Evolutionary conservation across 2,113 vertebrate genomes (phyloP).

Genomic region (Cyanoramphus novaezelandiae): DNA sequence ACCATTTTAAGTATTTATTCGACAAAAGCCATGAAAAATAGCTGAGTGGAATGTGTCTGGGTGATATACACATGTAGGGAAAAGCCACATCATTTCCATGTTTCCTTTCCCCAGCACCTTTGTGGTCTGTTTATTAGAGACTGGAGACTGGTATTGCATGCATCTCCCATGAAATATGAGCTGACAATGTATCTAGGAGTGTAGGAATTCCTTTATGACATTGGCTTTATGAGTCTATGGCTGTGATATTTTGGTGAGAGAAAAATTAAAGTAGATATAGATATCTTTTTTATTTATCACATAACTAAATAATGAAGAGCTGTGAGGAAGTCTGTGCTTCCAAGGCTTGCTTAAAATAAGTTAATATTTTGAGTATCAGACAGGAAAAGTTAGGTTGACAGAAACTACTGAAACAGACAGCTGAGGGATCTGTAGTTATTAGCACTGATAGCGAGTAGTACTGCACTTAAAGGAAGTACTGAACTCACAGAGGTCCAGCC

Average conservation of each 20-base stretch:
- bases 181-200: neutral
- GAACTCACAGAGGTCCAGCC: neutral
- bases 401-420: neutral
- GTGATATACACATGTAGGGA: neutral
- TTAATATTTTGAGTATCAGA: neutral
- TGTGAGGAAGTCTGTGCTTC: neutral
- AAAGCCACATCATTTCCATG: neutral
- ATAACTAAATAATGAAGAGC: neutral
- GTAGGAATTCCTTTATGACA: neutral
- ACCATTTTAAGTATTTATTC: neutral
- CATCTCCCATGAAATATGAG: neutral
- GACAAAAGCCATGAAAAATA: neutral
- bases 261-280: neutral
- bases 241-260: neutral
- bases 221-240: neutral
- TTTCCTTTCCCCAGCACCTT: neutral
- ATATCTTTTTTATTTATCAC: neutral
- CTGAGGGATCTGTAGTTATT: neutral
- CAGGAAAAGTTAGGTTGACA: neutral
- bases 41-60: neutral
- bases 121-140: neutral
- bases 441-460: neutral
- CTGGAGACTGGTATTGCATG: rapidly evolving
- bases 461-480: neutral
- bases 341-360: neutral